phyloP scores from a whole-genome alignment of 2,888 invertebrate species.

The Ectemnius continuus region DNA sequence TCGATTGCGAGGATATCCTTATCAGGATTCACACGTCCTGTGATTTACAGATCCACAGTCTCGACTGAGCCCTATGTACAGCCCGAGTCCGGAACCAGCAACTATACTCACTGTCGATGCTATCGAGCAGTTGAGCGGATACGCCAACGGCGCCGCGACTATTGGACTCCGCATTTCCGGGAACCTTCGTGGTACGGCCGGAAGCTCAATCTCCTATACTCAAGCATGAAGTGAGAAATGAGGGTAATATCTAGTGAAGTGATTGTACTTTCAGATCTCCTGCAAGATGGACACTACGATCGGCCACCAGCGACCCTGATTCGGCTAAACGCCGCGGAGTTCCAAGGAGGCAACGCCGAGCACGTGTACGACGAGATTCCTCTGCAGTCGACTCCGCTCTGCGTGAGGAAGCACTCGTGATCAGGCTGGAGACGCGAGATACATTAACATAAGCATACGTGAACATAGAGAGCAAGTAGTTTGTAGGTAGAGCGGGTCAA shows the following conservation, averaged over 20 bases:
- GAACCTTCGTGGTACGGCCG: constrained; percentile 68
- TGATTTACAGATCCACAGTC: constrained; percentile 63
- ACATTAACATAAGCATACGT: too few relatives aligned
- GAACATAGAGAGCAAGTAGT: too few relatives aligned
- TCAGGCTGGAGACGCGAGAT: not conserved
- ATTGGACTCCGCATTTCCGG: constrained; percentile 71
- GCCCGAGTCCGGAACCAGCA: constrained; percentile 50
- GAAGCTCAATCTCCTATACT: not conserved
- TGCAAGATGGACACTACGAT: constrained; percentile 83
- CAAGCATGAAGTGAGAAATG: not conserved
- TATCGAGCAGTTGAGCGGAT: constrained; percentile 63
- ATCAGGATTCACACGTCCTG: too few relatives aligned
- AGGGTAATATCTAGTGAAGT: not conserved
- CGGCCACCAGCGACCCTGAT: constrained; percentile 68
- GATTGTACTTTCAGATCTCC: constrained; percentile 75
- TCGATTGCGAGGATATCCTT: too few relatives aligned
- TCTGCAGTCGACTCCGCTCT: constrained; percentile 48
- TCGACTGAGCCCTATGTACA: constrained; percentile 53
- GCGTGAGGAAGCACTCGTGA: constrained; percentile 38
- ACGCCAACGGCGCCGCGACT: constrained; percentile 70
- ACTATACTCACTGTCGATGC: constrained; percentile 57
- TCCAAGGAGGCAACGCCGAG: constrained; percentile 77
- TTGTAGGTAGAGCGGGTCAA: too few relatives aligned
- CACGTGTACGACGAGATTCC: constrained; percentile 86
- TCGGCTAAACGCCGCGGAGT: constrained; percentile 60